phyloP scores from a whole-genome alignment of 2,888 invertebrate species.

The Acanthosoma haemorrhoidale region DNA sequence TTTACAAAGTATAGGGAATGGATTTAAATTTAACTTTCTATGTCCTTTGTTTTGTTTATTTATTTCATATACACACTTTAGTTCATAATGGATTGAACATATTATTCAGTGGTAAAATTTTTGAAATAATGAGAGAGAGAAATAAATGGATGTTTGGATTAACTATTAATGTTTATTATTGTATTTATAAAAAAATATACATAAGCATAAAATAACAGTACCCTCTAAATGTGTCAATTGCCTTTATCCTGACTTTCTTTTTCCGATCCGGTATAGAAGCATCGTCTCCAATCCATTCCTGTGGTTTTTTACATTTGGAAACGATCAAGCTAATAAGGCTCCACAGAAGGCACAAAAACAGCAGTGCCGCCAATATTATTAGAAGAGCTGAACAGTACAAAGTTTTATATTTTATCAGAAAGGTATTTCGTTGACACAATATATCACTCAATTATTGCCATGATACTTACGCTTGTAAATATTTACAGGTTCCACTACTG shows the following conservation, averaged over 20 bases:
- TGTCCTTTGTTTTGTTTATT: no score
- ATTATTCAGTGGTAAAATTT: no score
- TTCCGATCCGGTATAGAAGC: conserved; percentile 29
- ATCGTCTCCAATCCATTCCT: conserved; percentile 26
- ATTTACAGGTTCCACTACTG: conserved; percentile 60
- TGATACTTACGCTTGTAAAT: conserved; percentile 63
- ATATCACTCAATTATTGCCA: no score
- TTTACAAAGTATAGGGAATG: no score
- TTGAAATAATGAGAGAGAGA: no score
- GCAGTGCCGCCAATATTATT: conserved; percentile 32
- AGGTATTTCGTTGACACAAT: no score
- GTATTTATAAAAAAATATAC: background rate
- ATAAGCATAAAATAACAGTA: conserved; percentile 46
- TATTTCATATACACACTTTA: no score
- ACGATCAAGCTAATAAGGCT: conserved; percentile 37
- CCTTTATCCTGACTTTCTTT: conserved; percentile 53
- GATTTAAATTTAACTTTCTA: no score
- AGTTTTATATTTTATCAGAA: background rate
- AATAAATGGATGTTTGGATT: no score
- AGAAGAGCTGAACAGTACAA: conserved; percentile 31
- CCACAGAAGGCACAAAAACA: conserved; percentile 28
- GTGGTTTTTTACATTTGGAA: conserved; percentile 30
- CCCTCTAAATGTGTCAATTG: conserved; percentile 78
- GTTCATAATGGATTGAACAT: no score
- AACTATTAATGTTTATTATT: background rate